Percentiles rank a stretch among this genome's conserved stretches.
phyloP scores from a whole-genome alignment of 2,797 vertebrate species.

The Amblyopsis hoosieri region DNA sequence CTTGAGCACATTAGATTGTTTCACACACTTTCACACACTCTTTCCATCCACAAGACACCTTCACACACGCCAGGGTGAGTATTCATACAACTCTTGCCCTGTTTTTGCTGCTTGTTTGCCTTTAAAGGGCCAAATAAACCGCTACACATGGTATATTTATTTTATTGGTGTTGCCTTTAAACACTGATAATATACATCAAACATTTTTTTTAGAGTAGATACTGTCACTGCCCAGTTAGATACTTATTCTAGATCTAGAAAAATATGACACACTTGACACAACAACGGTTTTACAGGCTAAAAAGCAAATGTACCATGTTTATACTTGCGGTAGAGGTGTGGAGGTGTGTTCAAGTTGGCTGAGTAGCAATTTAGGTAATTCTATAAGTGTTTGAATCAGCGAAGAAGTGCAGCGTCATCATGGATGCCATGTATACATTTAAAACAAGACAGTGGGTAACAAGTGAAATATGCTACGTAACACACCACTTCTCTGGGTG shows the following conservation, averaged over 20 bases:
- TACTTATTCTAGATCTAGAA: too few relatives aligned
- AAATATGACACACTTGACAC: conserved; percentile 11
- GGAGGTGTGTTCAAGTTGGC: conserved; percentile 30
- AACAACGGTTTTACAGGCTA: conserved; percentile 21
- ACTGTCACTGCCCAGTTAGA: too few relatives aligned
- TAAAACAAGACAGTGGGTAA: conserved; percentile 22
- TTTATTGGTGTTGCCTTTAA: too few relatives aligned
- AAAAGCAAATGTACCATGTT: conserved; percentile 43
- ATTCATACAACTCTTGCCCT: conserved; percentile 50
- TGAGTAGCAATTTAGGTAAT: conserved; percentile 57
- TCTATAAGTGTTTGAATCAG: conserved; percentile 51
- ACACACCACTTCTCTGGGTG: conserved; percentile 42
- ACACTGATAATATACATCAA: background rate
- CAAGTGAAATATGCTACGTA: conserved; percentile 38
- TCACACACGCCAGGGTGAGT: conserved; percentile 50
- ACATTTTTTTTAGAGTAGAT: background rate
- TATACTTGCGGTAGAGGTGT: conserved; percentile 27
- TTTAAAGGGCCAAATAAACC: conserved; percentile 51
- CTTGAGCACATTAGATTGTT: conserved; percentile 43
- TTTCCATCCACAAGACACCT: conserved; percentile 67
- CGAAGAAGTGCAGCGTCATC: conserved; percentile 36
- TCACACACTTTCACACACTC: conserved; percentile 42
- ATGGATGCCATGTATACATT: conserved; percentile 14
- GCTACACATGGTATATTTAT: conserved; percentile 17
- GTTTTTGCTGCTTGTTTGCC: conserved; percentile 38